These are phyloP conservation scores for Octodon degus DNA, from an alignment of 2,113 vertebrate genomes.

Conservation along the genomic window DNA sequence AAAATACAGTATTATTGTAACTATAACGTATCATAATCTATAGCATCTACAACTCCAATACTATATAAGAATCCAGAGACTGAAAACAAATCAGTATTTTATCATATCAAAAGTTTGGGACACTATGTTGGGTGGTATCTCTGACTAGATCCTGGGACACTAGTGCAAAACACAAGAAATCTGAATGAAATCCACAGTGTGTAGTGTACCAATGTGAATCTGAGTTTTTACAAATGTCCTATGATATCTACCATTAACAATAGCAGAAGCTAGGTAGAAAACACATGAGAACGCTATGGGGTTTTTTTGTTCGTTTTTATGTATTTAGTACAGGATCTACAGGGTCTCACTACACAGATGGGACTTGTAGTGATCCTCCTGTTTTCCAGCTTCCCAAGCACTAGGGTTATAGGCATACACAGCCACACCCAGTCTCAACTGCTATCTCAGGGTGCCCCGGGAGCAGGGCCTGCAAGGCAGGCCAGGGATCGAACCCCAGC, in stretches of 20 bases:
- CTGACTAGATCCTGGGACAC: background rate
- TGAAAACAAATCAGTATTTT: conserved; percentile 39
- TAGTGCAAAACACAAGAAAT: conserved; percentile 39
- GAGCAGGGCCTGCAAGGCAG: too few species aligned
- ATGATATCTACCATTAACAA: background rate
- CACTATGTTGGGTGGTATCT: conserved; percentile 17
- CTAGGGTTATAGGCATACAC: too few species aligned
- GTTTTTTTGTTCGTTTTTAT: too few species aligned
- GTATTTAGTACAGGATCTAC: too few species aligned
- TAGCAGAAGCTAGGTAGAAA: background rate
- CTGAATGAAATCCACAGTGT: background rate
- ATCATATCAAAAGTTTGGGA: conserved; percentile 42
- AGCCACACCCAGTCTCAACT: too few species aligned
- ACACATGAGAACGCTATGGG: background rate
- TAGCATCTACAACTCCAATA: conserved; percentile 2
- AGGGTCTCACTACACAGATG: too few species aligned
- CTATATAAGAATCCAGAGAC: conserved; percentile 23
- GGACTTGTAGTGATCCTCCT: too few species aligned
- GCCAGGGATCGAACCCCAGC: too few species aligned
- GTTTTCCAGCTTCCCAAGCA: too few species aligned
- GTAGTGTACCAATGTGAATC: background rate
- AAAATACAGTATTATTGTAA: background rate
- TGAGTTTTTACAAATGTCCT: conserved; percentile 24
- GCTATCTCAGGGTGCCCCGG: too few species aligned
- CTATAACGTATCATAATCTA: background rate